A percentile compares a stretch with the other conserved stretches of the same genome.
Evolutionary conservation across 2,888 invertebrate genomes (phyloP).

Genomic region (Euproctis similis): DNA sequence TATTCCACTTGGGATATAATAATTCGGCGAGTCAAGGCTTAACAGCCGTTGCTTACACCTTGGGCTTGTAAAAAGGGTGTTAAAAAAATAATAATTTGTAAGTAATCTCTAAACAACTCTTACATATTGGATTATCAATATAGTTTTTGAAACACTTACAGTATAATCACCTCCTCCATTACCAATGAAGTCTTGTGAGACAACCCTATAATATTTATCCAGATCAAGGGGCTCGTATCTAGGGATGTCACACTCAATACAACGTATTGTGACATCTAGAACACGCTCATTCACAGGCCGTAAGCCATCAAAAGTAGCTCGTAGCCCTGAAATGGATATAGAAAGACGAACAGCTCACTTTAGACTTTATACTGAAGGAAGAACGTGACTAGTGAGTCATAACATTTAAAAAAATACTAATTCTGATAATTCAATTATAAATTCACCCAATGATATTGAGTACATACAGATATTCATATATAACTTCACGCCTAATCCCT

Average conservation of each 20-base stretch:
- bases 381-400: no score
- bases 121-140: neutral
- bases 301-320: conserved; percentile 75
- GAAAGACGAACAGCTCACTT: no score
- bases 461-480: no score
- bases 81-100: neutral
- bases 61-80: neutral
- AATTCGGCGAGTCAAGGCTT: no score
- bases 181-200: conserved; percentile 75
- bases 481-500: no score
- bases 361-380: no score
- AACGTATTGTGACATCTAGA: conserved; percentile 70
- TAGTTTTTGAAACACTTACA: conserved; percentile 43
- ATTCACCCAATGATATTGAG: no score
- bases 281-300: conserved; percentile 76
- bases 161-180: conserved; percentile 81
- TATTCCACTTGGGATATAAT: no score
- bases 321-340: conserved; percentile 54
- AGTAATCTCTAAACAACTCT: neutral
- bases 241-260: conserved; percentile 80
- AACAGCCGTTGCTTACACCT: no score
- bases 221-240: conserved; percentile 75
- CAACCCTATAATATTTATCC: conserved; percentile 77
- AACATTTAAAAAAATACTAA: no score
- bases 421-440: no score